Evolutionary conservation across 2,113 vertebrate species (phyloP).

Genomic region (Lophius piscatorius): DNA sequence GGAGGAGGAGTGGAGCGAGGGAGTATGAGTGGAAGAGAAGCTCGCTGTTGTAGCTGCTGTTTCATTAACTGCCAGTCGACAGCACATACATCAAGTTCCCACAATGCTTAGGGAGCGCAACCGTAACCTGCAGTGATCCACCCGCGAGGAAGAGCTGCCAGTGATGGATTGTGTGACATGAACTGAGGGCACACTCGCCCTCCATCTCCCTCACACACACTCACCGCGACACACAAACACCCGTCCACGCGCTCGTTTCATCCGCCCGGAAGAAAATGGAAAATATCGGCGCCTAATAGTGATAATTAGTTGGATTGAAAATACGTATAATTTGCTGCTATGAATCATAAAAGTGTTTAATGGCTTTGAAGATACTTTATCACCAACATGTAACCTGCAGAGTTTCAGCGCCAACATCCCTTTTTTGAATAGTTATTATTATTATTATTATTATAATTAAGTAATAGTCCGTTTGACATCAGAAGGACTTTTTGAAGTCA

Average conservation of each 20-base stretch:
- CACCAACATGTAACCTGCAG: too few species aligned
- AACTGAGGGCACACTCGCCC: conserved; percentile 21
- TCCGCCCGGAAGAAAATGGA: too few species aligned
- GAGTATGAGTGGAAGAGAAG: conserved; percentile 16
- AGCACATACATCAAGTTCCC: conserved; percentile 79
- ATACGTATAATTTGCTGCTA: too few species aligned
- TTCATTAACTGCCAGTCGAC: conserved; percentile 77
- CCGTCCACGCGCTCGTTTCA: background rate
- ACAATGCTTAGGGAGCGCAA: conserved; percentile 69
- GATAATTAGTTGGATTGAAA: too few species aligned
- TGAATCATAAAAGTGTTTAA: too few species aligned
- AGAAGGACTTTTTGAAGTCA: too few species aligned
- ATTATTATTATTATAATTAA: too few species aligned
- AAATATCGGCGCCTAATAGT: too few species aligned
- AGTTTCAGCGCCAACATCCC: too few species aligned
- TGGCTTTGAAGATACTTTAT: too few species aligned
- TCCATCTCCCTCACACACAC: background rate
- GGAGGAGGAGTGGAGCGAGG: conserved; percentile 9
- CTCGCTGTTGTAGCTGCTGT: conserved; percentile 60
- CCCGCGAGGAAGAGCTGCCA: conserved; percentile 57
- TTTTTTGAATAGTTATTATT: too few species aligned
- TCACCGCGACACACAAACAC: background rate
- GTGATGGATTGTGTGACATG: conserved; percentile 71
- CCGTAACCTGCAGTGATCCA: conserved; percentile 69
- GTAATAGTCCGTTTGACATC: too few species aligned